Base-by-base conservation (phyloP, 64 coral and sea anemone species). In the Platygyra sinensis region DNA sequence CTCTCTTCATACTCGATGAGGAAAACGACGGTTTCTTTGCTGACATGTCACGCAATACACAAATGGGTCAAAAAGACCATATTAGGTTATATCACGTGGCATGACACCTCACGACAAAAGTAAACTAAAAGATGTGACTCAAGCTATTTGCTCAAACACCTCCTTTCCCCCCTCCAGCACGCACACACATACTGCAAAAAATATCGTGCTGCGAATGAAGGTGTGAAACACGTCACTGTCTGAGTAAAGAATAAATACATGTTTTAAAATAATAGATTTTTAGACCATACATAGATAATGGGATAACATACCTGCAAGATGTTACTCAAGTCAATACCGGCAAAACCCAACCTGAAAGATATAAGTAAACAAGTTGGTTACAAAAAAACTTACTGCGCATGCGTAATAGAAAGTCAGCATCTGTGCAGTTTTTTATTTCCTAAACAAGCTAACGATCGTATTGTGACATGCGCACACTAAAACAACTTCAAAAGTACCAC, bases 261-360 rank as follows among this genome's bases (percentile, higher is more conserved):
- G 18, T 19, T 36, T 38, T 19, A 36, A 30, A 60, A 15, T 29
- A 77, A 76, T 52, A 91, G 62, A 76, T 83, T 36, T 77, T 50
- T 81, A 54, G 24, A 22, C 74, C 19, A 10, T 33, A 71, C 25
- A 65, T 22, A 27, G 4, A 52, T 18, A 14, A 77, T 33, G 8
- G 28, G 29, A 80, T 61, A 12, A 51, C 24, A 46, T 96, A 96
- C 95, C 92, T 96, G 95, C 27, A 96, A 86, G 52, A 99, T 99
- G 86, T 99, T 99, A 30, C 91, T 93, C 75, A 99, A 80, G 72
- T 96, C 95, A 30, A 99, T 99, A 80, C 97, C 97, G 11, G 83
- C 86, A 60, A 86, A 75, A 62, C 86, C 90, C 67, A 96, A 72
- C 93, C 97, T 99, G n/a, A 55, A 72, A 90, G 30, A 80, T 8